These are phyloP conservation scores for Cottus gobio DNA, from an alignment of 2,113 vertebrate genomes.

Conservation along the genomic window DNA sequence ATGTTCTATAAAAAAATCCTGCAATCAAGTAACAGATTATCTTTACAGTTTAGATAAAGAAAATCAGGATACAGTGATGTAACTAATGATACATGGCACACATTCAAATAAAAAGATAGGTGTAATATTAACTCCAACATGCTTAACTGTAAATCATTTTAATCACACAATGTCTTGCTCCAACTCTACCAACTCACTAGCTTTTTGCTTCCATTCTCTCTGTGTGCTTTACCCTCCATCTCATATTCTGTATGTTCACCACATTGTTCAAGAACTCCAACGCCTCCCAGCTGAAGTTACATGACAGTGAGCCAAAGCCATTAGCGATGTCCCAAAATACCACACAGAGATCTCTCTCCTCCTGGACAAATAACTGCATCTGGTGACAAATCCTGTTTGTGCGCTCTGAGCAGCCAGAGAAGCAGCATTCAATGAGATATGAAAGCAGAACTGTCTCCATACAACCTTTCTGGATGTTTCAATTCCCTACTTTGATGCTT, in stretches of 20 bases:
- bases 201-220: background rate
- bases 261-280: no score
- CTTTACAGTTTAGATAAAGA: background rate
- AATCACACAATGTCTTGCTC: background rate
- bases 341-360: background rate
- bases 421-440: background rate
- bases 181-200: background rate
- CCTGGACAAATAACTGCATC: conserved; percentile 1
- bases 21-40: conserved; percentile 7
- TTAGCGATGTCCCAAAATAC: no score
- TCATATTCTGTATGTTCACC: no score
- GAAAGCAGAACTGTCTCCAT: background rate
- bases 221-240: no score
- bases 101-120: background rate
- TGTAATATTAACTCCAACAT: background rate
- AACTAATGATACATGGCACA: background rate
- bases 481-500: background rate
- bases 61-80: background rate
- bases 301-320: no score
- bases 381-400: conserved; percentile 24
- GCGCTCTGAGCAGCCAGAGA: background rate
- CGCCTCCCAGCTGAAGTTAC: no score
- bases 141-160: background rate
- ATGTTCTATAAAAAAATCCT: background rate
- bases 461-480: background rate